Conservation (phyloP, 2,797 vertebrate genomes). For the Schizothorax lantsangensis region DNA sequence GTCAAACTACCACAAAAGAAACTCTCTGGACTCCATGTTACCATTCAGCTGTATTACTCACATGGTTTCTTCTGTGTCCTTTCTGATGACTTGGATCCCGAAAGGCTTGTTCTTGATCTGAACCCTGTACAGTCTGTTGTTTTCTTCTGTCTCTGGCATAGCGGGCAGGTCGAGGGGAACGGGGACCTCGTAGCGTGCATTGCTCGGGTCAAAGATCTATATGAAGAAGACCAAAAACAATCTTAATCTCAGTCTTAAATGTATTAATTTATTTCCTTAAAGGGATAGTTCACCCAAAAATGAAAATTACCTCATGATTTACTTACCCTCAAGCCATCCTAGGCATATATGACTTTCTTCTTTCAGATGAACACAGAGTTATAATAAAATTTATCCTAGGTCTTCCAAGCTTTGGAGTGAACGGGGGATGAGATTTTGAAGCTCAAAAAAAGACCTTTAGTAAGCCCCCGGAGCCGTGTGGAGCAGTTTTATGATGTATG, state of each 20-base stretch:
- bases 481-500: too few species aligned
- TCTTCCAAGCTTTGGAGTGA: too few species aligned
- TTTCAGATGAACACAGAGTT: too few species aligned
- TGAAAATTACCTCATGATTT: too few species aligned
- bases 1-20: neutral
- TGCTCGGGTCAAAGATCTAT: conserved; percentile 85
- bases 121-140: conserved; percentile 81
- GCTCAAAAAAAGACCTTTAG: too few species aligned
- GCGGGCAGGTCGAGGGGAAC: conserved; percentile 80
- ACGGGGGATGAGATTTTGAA: too few species aligned
- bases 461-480: too few species aligned
- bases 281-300: too few species aligned
- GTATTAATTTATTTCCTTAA: neutral
- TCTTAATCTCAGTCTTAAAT: neutral
- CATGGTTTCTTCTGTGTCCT: conserved; percentile 83
- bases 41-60: conserved; percentile 70
- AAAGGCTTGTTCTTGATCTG: conserved; percentile 78
- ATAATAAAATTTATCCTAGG: too few species aligned
- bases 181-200: conserved; percentile 88
- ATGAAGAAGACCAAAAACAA: conserved; percentile 10
- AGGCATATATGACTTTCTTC: too few species aligned
- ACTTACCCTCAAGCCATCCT: too few species aligned
- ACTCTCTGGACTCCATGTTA: neutral
- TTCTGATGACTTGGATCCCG: conserved; percentile 84
- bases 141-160: conserved; percentile 66